Evolutionary conservation across 2,888 invertebrate species (phyloP), one percentile per base, ranked within the genome.

Genomic region (Drosophila pegasa): DNA sequence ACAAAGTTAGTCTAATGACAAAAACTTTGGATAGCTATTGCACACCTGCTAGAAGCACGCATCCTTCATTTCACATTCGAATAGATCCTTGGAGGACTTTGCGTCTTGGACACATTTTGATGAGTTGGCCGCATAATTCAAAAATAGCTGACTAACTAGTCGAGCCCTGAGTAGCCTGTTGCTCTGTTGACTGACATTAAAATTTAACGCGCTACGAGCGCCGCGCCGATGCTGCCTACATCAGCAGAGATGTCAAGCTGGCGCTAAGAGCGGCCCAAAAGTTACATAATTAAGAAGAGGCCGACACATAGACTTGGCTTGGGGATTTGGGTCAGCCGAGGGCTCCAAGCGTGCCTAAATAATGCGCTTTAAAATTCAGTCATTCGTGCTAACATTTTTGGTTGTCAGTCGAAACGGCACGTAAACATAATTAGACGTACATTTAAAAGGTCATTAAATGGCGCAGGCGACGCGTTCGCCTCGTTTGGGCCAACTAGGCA

Each of bases 391-490:
- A 65, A 38, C 58, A 61, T 67, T 52, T 61, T 70, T 27, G 62
- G 78, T 54, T 86, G 74, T 68, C 72, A 66, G 61, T 67, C 47
- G 71, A 45, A 50, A 70, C 63, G 71, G 71, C 84, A 85, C 84
- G 84, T 84, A 84, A 80, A 83, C 75, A 84, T 84, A 84, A 84
- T 84, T 88, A 85, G 88, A 86, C 76, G 73, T 80, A 80, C 88
- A 83, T 85, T 85, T 88, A 85, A 75, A 87, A 88, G 87, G 87
- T 83, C 84, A 78, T 85, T 86, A 75, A 83, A 76, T 72, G 76
- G 69, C 74, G 43, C 58, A 61, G 71, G 29, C 52, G 40, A 43
- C 64, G 57, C 71, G 55, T 58, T 54, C 38, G 50, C 38, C 43
- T 38, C 56, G n/a, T 37, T 47, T 45, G 50, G 61, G 50, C 68